Base-by-base conservation (phyloP, 2,888 invertebrate species). In the Apoda limacodes region DNA sequence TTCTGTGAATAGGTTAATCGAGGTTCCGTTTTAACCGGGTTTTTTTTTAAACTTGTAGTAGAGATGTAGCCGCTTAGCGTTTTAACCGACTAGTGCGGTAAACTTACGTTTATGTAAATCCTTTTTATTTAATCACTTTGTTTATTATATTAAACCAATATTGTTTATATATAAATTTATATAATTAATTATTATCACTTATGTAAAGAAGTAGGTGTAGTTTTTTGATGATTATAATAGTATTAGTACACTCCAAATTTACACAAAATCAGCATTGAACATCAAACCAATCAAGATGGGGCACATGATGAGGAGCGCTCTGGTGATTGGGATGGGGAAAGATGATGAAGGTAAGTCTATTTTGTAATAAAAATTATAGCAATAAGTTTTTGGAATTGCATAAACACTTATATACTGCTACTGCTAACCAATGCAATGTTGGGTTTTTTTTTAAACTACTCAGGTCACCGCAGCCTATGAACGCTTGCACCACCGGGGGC, bases 21-120 rank as follows among this genome's bases (percentile, higher is more conserved):
- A n/a, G n/a, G n/a, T n/a, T n/a, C n/a, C n/a, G 7, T 7, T 17
- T 7, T 17, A 7, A 17, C 5, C 5, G 17, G 7, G 17, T 17
- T 5, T 17, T 17, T 51, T 40, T 34, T 39, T 40, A 34, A 39
- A 37, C 42, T 56, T 47, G 49, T 50, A 51, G 61, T 48, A 57
- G 80, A 76, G 55, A 80, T 80, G 80, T 80, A 80, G 80, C 72
- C 78, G 46, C 48, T 59, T 64, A 64, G 45, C 40, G 52, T 45
- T 44, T 48, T 30, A 42, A 54, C 78, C 78, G 78, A 76, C 76
- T 64, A 44, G 69, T 48, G 75, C 78, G 78, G 80, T 75, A 42
- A 44, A 44, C 40, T 45, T 23, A 34, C 28, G 31, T 46, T 40
- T 45, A 43, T 35, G 39, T 45, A 32, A 36, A 31, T 37, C 36